Percentiles rank a stretch among this genome's conserved stretches.
Evolutionary conservation across 2,113 vertebrate species (phyloP).

Genomic region (Galbula dea): DNA sequence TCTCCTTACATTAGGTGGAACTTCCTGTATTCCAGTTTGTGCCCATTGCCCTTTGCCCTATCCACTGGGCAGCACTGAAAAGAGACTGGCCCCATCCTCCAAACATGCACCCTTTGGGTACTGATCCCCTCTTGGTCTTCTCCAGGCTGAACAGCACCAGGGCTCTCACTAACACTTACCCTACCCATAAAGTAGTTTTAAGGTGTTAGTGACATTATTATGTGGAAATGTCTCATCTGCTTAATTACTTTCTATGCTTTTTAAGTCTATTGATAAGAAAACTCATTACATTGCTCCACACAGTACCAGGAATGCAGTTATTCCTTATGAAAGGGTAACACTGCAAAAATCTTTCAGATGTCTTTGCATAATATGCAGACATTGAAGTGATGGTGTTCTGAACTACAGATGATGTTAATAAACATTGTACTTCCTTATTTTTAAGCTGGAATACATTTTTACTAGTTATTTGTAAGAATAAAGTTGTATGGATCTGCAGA

Average conservation of each 20-base stretch:
- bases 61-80: too few species aligned
- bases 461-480: background rate
- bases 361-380: background rate
- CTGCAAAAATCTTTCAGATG: background rate
- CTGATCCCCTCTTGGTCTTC: too few species aligned
- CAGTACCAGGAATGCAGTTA: background rate
- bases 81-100: too few species aligned
- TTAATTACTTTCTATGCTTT: background rate
- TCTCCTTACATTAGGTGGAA: too few species aligned
- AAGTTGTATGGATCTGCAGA: background rate
- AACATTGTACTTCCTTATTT: background rate
- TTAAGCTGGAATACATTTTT: background rate
- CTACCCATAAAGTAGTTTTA: background rate
- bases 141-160: too few species aligned
- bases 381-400: background rate
- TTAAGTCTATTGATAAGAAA: background rate
- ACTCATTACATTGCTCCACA: background rate
- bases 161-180: background rate
- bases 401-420: background rate
- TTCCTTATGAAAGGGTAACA: background rate
- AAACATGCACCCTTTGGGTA: too few species aligned
- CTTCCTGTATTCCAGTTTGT: too few species aligned
- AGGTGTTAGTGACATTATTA: accelerated
- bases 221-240: background rate
- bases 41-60: too few species aligned